These are phyloP conservation scores for Cololabis saira DNA, from an alignment of 2,113 vertebrate species.

Conservation along the genomic window DNA sequence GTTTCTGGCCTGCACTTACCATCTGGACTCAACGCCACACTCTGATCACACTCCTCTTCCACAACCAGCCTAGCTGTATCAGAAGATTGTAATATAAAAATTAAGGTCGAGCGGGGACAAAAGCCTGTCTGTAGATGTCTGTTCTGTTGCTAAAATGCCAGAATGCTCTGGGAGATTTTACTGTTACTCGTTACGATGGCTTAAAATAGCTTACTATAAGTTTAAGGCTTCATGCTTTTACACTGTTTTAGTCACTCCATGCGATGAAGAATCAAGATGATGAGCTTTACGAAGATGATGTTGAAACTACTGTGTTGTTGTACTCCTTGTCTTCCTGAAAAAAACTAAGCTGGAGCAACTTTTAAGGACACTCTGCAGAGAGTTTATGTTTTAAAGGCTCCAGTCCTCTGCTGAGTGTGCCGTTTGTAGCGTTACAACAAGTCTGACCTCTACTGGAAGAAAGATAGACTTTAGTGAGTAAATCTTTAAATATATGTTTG, in stretches of 20 bases:
- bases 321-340: neutral
- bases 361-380: too few species aligned
- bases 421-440: constrained; percentile 6
- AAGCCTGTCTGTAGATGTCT: constrained; percentile 4
- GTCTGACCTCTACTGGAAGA: constrained; percentile 46
- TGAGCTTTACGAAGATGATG: neutral
- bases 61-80: neutral
- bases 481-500: constrained; percentile 25
- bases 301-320: constrained; percentile 3
- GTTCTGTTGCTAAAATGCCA: neutral
- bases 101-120: constrained; percentile 29
- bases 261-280: neutral
- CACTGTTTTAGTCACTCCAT: neutral
- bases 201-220: neutral
- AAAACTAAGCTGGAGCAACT: too few species aligned
- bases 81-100: constrained; percentile 1
- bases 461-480: constrained; percentile 12
- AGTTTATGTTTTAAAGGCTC: constrained; percentile 3
- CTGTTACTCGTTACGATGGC: constrained; percentile 18
- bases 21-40: constrained; percentile 77
- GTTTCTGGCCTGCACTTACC: constrained; percentile 64
- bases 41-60: constrained; percentile 42
- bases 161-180: constrained; percentile 10
- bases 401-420: neutral
- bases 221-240: constrained; percentile 6